Evolutionary conservation across 2,113 vertebrate genomes (phyloP).

Genomic region (Lethenteron camtschaticum): DNA sequence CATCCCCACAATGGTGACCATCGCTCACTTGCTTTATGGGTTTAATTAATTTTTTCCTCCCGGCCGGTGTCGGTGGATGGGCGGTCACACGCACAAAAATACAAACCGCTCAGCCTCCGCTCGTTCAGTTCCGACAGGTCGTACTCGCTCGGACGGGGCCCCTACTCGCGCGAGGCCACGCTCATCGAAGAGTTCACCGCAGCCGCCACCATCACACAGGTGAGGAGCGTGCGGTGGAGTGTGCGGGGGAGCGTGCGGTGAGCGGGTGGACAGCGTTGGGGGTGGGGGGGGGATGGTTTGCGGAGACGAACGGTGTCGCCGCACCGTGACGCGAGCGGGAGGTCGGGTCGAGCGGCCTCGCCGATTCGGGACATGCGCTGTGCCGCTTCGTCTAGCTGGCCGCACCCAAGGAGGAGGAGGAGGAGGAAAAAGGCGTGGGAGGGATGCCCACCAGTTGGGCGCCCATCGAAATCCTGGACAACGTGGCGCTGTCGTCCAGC

Average conservation of each 20-base stretch:
- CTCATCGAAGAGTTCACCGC: slow-evolving; percentile 52
- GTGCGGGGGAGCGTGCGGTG: no score
- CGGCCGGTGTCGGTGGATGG: no score
- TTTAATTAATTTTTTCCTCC: no score
- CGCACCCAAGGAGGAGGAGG: slow-evolving; percentile 1
- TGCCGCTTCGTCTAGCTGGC: background rate
- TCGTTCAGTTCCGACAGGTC: slow-evolving; percentile 83
- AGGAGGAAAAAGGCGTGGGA: background rate
- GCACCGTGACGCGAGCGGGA: no score
- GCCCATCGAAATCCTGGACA: slow-evolving; percentile 68
- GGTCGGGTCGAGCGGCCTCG: no score
- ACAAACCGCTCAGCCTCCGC: slow-evolving; percentile 37
- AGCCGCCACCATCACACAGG: slow-evolving; percentile 49
- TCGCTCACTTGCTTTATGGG: no score
- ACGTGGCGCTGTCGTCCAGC: slow-evolving; percentile 72
- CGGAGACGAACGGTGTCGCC: no score
- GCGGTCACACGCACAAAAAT: background rate
- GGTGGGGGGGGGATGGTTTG: no score
- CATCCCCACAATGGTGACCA: no score
- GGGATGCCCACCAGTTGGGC: background rate
- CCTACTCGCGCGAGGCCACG: slow-evolving; percentile 52
- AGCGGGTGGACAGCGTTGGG: no score
- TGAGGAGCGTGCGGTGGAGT: no score
- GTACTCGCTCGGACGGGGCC: slow-evolving; percentile 58
- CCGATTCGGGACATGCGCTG: no score